Conservation (phyloP, 2,113 vertebrate species). For the Emydura subglobosa region DNA sequence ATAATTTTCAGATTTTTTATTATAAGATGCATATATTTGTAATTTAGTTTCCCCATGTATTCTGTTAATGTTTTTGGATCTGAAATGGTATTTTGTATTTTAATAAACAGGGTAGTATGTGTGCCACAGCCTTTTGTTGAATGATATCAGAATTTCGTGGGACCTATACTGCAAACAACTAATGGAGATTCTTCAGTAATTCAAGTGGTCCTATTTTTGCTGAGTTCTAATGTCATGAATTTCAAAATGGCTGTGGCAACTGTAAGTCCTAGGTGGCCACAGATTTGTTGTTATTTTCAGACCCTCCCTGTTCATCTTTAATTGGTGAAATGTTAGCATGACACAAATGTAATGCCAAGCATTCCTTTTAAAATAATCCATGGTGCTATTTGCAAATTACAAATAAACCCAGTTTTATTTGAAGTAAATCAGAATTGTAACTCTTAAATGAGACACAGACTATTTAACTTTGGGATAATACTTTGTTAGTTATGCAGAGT, state of each 20-base stretch:
- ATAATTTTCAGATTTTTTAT: background rate
- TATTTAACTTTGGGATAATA: background rate
- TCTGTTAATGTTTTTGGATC: background rate
- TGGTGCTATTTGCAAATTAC: background rate
- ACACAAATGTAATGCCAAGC: background rate
- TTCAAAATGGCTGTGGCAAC: rapidly evolving
- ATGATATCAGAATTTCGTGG: background rate
- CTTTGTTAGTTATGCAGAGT: background rate
- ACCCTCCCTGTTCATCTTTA: background rate
- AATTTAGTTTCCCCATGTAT: background rate
- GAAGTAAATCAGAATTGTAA: background rate
- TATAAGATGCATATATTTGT: background rate
- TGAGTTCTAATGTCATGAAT: background rate
- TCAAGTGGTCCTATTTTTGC: background rate
- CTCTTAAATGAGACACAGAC: background rate
- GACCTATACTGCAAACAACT: background rate
- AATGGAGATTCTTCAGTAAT: background rate
- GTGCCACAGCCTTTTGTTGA: rapidly evolving
- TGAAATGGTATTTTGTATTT: background rate
- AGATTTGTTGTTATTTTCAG: background rate
- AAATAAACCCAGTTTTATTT: background rate
- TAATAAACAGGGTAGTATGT: background rate
- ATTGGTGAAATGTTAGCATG: background rate
- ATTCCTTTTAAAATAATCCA: background rate
- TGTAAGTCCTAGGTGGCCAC: background rate